Conservation (phyloP, 2,888 invertebrate genomes). For the Emesis furor region DNA sequence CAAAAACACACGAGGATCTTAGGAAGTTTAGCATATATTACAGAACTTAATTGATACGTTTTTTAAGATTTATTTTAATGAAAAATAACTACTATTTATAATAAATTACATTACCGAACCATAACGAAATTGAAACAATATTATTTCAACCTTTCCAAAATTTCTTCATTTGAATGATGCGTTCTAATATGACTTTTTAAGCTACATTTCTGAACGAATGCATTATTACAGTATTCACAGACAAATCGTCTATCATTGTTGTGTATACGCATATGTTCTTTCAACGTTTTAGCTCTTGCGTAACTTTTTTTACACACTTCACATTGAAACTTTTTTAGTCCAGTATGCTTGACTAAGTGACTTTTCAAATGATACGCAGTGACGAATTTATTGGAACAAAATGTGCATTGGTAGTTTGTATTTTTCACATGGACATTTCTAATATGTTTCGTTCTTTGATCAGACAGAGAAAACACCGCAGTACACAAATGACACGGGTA, state of each 20-base stretch:
- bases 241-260: constrained; percentile 87
- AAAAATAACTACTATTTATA: too few species aligned
- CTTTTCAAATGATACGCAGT: constrained; percentile 82
- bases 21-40: too few species aligned
- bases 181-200: constrained; percentile 85
- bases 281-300: constrained; percentile 82
- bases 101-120: too few species aligned
- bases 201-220: constrained; percentile 88
- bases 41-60: too few species aligned
- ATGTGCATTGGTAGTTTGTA: constrained; percentile 82
- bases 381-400: constrained; percentile 83
- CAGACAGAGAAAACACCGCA: constrained; percentile 83
- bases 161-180: constrained; percentile 83
- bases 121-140: not conserved
- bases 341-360: constrained; percentile 84
- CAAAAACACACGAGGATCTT: too few species aligned
- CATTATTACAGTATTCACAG: constrained; percentile 85
- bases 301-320: constrained; percentile 88
- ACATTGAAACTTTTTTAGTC: constrained; percentile 84
- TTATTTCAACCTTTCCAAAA: constrained; percentile 50
- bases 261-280: constrained; percentile 86
- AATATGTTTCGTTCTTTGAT: constrained; percentile 85
- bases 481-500: constrained; percentile 85
- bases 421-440: constrained; percentile 84
- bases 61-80: too few species aligned